Base-by-base conservation (phyloP, 1,140 invertebrate species). In the Temnothorax longispinosus region DNA sequence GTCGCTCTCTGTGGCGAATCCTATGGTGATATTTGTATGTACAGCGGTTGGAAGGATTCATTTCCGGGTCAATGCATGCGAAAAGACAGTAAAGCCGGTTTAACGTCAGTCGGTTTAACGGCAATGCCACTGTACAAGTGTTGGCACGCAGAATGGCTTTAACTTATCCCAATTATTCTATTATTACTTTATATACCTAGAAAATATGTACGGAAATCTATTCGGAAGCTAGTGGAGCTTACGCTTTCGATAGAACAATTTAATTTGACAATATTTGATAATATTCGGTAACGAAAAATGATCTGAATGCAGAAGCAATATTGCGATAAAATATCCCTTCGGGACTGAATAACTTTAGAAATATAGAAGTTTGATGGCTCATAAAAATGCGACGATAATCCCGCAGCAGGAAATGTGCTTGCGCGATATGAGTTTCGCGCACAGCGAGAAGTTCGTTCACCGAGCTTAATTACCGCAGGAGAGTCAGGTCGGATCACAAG, bases 381-480 rank as follows among this genome's bases (percentile, higher is more conserved):
- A 84, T 74, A 47, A 82, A 82, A 82, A 60, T 82, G 54, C 52
- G 18, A 56, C 32, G 69, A 35, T 84, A 74, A 84, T 84, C 69
- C 27, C 54, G n/a, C 11, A 10, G 4, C n/a, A 58, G 21, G 56
- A 27, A 50, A 62, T 84, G 13, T 62, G 62, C 41, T 74, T 13
- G 69, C 54, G 64, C 50, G 64, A 81, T 71, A 75, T 62, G 69
- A 74, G 69, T 18, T 35, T 71, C 27, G 41, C 38, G 6, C 13
- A 27, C 27, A 74, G 41, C 41, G 44, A 60, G 27, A 74, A 84
- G 80, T 75, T 75, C 56, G 44, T 60, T 75, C 18, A 52, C 50
- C 13, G 80, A 38, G 56, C 69, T 84, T 84, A 82, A 82, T 82
- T 82, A 84, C n/a, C 52, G 69, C 41, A 74, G 74, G 65, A 74